Evolutionary conservation across 2,888 invertebrate species (phyloP).

Genomic region (Ichneumoninae sp.): DNA sequence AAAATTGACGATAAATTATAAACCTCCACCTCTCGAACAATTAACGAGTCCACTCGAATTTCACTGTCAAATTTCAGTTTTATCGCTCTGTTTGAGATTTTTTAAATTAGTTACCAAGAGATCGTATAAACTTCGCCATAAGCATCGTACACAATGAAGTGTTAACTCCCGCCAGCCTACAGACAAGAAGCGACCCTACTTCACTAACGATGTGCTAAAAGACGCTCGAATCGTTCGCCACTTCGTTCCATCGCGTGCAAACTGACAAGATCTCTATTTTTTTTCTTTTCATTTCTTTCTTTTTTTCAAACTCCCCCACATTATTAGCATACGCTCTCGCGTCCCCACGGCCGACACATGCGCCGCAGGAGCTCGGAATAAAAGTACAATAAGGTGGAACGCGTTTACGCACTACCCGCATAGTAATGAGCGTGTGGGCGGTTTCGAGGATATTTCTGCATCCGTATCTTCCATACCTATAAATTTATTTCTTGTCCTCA

Average conservation of each 20-base stretch:
- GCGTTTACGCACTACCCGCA: conserved; percentile 53
- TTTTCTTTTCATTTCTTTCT: neutral
- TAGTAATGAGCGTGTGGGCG: conserved; percentile 60
- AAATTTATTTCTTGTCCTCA: conserved; percentile 36
- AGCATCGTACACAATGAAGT: neutral
- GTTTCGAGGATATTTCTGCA: conserved; percentile 51
- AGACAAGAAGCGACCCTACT: neutral
- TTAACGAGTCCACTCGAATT: neutral
- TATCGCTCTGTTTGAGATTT: neutral
- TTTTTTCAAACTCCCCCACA: neutral
- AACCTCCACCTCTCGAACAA: neutral
- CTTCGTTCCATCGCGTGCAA: conserved; percentile 26
- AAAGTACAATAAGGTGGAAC: conserved; percentile 52
- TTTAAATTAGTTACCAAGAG: neutral
- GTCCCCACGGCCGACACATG: neutral
- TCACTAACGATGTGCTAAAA: conserved; percentile 11
- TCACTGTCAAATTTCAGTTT: neutral
- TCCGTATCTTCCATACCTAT: conserved; percentile 16
- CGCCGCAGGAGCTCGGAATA: conserved; percentile 14
- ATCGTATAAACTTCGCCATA: neutral
- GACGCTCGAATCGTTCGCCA: conserved; percentile 16
- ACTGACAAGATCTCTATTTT: conserved; percentile 4
- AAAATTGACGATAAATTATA: neutral
- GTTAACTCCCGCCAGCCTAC: neutral
- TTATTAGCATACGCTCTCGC: conserved; percentile 29